These are phyloP conservation scores for Barypeithes pellucidus DNA, from an alignment of 2,888 invertebrate species.

Conservation along the genomic window DNA sequence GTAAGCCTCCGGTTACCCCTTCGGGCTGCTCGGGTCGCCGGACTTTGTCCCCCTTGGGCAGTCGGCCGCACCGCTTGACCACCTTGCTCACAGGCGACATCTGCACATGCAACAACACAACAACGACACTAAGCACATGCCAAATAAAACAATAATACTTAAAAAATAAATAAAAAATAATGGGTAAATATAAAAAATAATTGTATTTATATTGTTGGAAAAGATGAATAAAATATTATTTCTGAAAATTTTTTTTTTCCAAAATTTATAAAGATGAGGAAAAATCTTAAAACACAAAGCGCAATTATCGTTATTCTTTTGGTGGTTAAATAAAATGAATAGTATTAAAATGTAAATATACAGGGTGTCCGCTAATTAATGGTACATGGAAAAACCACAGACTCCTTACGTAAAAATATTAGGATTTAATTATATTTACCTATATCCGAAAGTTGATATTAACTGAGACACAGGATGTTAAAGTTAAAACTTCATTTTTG, in stretches of 20 bases:
- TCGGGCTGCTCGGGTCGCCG: constrained; percentile 70
- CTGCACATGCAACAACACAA: constrained; percentile 54
- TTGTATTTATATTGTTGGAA: constrained; percentile 10
- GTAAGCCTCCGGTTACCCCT: constrained; percentile 91
- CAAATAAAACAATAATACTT: constrained; percentile 49
- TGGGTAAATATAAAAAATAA: background rate
- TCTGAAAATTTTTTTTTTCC: background rate
- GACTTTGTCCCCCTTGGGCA: constrained; percentile 60
- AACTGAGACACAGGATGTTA: no score
- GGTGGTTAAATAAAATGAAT: no score
- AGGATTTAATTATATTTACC: no score
- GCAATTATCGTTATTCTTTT: no score
- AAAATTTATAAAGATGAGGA: no score
- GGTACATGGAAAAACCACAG: no score
- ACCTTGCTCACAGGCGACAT: constrained; percentile 45
- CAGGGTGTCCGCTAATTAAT: no score
- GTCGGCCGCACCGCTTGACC: constrained; percentile 16
- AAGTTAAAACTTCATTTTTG: no score
- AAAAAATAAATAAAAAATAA: constrained; percentile 46
- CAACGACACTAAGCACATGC: constrained; percentile 56
- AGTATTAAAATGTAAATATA: no score
- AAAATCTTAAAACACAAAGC: no score
- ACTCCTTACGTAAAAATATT: no score
- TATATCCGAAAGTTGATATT: no score
- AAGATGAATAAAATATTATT: constrained; percentile 26